Conservation (phyloP, 1,140 invertebrate genomes). For the Centruroides sculpturatus region DNA sequence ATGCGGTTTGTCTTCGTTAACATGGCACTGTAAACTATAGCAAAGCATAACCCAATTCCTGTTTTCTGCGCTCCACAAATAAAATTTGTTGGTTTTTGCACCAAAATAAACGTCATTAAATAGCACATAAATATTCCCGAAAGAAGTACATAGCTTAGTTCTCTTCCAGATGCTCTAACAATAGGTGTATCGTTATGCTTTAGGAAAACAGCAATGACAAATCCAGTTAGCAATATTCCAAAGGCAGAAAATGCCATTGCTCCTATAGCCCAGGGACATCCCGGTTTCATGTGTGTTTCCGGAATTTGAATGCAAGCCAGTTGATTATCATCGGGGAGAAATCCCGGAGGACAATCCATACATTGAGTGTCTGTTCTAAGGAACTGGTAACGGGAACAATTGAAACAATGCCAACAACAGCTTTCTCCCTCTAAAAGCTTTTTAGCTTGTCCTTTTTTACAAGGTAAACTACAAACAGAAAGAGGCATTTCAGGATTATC, state of each 20-base stretch:
- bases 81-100: conserved; percentile 38
- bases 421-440: conserved; percentile 76
- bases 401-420: conserved; percentile 92
- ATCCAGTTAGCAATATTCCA: conserved; percentile 27
- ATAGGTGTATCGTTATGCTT: conserved; percentile 67
- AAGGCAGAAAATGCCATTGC: conserved; percentile 43
- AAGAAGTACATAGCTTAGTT: conserved; percentile 53
- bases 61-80: conserved; percentile 31
- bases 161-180: conserved; percentile 45
- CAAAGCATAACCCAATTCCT: conserved; percentile 68
- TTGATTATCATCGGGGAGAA: conserved; percentile 56
- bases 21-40: conserved; percentile 75
- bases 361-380: conserved; percentile 61
- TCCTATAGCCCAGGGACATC: conserved; percentile 61
- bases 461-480: conserved; percentile 66
- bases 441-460: conserved; percentile 70
- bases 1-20: conserved; percentile 79
- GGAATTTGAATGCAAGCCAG: conserved; percentile 57
- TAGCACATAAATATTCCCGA: conserved; percentile 76
- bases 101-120: conserved; percentile 64
- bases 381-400: conserved; percentile 81
- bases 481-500: conserved; percentile 38
- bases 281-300: conserved; percentile 61
- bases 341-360: conserved; percentile 47
- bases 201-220: conserved; percentile 42